Conservation (phyloP, 2,797 vertebrate species). For the Masticophis lateralis region DNA sequence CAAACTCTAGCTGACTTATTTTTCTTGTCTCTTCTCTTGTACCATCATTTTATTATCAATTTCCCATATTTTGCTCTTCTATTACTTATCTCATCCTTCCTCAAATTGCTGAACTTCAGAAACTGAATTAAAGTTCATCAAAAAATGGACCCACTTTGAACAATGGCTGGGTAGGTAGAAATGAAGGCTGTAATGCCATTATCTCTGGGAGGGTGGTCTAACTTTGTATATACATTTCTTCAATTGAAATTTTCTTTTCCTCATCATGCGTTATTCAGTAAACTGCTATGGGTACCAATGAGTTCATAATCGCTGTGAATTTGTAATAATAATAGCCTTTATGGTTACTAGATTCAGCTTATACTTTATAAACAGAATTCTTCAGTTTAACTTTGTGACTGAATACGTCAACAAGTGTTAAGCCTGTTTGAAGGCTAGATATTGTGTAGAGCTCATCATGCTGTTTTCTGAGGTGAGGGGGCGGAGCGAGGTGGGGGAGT, state of each 20-base stretch:
- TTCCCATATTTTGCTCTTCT: neutral
- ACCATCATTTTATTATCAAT: neutral
- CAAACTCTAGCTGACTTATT: neutral
- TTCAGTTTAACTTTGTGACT: neutral
- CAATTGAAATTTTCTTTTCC: neutral
- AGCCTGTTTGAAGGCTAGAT: neutral
- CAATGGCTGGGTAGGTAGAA: neutral
- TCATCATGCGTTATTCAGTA: neutral
- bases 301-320: neutral
- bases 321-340: neutral
- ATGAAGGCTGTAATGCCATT: neutral
- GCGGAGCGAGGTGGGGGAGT: too few species aligned
- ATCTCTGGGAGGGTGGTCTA: neutral
- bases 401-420: neutral
- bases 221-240: neutral
- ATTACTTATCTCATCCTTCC: neutral
- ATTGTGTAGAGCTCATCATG: neutral
- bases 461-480: too few species aligned
- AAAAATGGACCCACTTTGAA: neutral
- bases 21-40: neutral
- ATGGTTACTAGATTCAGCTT: neutral
- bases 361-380: neutral
- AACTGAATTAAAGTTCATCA: neutral
- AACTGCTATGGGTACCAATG: neutral
- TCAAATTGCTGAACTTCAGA: neutral